Percentiles rank a stretch among this genome's conserved stretches.
These are phyloP conservation scores for Festucalex cinctus DNA, from an alignment of 2,113 vertebrate species.

Conservation along the genomic window DNA sequence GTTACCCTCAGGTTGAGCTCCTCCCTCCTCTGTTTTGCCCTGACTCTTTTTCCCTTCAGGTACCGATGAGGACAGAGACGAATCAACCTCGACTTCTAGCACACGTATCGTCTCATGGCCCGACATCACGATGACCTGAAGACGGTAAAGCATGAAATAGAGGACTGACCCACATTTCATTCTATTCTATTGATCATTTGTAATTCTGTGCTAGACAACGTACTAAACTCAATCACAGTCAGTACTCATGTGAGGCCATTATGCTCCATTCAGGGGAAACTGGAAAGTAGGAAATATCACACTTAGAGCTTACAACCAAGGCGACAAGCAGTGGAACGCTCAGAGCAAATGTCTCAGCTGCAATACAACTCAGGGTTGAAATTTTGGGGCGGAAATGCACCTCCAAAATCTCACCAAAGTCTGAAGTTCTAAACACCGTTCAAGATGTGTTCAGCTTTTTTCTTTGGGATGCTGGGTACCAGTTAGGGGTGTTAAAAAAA, in stretches of 20 bases:
- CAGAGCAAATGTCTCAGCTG: neutral
- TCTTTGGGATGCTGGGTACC: too few relatives aligned
- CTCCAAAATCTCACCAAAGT: neutral
- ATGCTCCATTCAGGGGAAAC: neutral
- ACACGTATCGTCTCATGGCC: constrained; percentile 93
- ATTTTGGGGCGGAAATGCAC: neutral
- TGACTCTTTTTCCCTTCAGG: constrained; percentile 67
- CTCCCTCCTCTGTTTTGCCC: constrained; percentile 62
- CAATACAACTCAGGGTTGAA: neutral
- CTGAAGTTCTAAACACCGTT: neutral
- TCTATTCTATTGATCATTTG: neutral
- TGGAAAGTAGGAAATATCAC: neutral
- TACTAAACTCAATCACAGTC: neutral
- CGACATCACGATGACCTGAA: constrained; percentile 95
- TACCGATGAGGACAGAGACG: constrained; percentile 69
- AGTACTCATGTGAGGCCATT: neutral
- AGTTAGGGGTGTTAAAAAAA: too few relatives aligned
- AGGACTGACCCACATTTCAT: neutral
- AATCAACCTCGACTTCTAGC: constrained; percentile 87
- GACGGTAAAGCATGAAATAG: neutral
- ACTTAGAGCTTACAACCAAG: neutral
- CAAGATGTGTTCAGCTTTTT: too few relatives aligned
- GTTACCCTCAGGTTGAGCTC: constrained; percentile 36
- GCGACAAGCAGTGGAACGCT: neutral
- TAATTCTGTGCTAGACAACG: neutral